Evolutionary conservation across 2,797 vertebrate species (phyloP).

Genomic region (Epinephelus malabaricus): DNA sequence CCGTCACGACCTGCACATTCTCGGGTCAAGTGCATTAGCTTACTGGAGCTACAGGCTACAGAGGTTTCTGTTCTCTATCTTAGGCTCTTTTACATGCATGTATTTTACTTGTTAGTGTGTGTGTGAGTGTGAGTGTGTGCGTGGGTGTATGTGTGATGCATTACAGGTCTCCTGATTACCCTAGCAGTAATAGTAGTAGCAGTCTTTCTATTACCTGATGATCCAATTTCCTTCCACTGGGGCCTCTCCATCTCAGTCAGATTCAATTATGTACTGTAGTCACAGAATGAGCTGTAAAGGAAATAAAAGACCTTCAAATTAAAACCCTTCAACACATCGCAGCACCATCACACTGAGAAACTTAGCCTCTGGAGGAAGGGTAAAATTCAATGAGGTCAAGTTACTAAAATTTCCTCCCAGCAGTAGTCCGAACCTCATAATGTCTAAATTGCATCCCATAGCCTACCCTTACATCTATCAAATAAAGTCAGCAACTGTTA

Average conservation of each 20-base stretch:
- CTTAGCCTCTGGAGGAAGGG: neutral
- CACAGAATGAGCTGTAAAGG: constrained; percentile 28
- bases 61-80: neutral
- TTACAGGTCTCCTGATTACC: constrained; percentile 38
- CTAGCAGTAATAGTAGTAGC: constrained; percentile 31
- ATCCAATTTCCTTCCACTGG: constrained; percentile 32
- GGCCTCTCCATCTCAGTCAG: constrained; percentile 30
- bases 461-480: no score
- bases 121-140: neutral
- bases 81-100: constrained; percentile 15
- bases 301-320: constrained; percentile 36
- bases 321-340: constrained; percentile 27
- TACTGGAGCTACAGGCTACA: constrained; percentile 5
- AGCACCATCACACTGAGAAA: constrained; percentile 5
- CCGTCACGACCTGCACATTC: constrained; percentile 5
- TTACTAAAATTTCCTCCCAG: no score
- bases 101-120: neutral
- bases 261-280: constrained; percentile 42
- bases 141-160: constrained; percentile 23
- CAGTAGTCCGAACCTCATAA: no score
- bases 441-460: no score
- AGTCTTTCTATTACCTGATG: constrained; percentile 42
- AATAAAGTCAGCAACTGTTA: no score
- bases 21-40: constrained; percentile 38
- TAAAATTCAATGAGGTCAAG: no score